A percentile compares a stretch with the other conserved stretches of the same genome.
Evolutionary conservation across 2,888 invertebrate species (phyloP).

Genomic region (Oxyteleia sp.): DNA sequence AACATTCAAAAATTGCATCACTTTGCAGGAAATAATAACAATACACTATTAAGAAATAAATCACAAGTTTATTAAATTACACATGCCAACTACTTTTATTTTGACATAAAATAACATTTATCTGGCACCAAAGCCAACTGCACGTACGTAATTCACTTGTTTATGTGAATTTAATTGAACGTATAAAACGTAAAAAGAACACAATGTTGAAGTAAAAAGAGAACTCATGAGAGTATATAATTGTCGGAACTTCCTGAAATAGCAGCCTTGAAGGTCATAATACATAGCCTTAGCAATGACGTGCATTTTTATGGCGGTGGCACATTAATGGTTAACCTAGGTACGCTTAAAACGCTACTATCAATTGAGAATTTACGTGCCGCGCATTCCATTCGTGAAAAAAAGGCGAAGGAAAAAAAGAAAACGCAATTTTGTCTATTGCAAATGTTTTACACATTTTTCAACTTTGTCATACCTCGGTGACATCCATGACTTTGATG

Average conservation of each 20-base stretch:
- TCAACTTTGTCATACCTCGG: constrained; percentile 90
- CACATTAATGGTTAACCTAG: constrained; percentile 45
- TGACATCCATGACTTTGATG: constrained; percentile 99
- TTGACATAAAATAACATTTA: constrained; percentile 18
- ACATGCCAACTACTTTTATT: constrained; percentile 2
- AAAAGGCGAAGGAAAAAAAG: background rate
- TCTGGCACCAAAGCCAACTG: constrained; percentile 6
- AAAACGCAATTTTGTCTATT: background rate
- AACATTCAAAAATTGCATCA: background rate
- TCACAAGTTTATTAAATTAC: background rate
- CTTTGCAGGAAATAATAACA: background rate
- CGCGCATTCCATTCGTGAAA: constrained; percentile 15
- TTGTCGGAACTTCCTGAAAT: constrained; percentile 67
- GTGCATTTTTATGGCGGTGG: constrained; percentile 55
- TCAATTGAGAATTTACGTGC: constrained; percentile 26
- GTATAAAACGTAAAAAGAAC: constrained; percentile 49
- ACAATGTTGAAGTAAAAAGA: constrained; percentile 48
- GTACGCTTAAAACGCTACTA: constrained; percentile 26
- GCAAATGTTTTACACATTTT: constrained; percentile 8
- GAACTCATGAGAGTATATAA: constrained; percentile 61
- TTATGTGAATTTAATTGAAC: constrained; percentile 56
- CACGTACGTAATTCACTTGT: constrained; percentile 28
- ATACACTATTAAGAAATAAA: background rate
- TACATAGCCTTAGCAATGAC: constrained; percentile 48
- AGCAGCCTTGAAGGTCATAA: constrained; percentile 65